These are phyloP conservation scores for Gyps fulvus DNA, from an alignment of 2,113 vertebrate species.

Conservation along the genomic window DNA sequence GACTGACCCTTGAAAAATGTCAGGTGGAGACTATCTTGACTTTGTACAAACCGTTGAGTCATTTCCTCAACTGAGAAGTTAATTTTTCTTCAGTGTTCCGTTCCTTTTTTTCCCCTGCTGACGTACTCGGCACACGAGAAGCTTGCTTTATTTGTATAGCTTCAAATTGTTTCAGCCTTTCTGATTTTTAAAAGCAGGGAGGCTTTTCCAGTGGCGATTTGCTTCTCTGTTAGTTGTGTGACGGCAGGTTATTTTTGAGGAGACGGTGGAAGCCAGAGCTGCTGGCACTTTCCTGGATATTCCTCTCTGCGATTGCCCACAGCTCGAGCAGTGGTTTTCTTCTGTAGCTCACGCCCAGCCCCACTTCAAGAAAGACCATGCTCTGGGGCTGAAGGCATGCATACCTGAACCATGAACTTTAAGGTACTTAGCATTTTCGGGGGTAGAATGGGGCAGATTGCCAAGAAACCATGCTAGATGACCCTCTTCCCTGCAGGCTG, in stretches of 20 bases:
- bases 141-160: not conserved
- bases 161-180: not conserved
- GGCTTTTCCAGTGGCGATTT: not conserved
- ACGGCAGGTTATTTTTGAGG: not conserved
- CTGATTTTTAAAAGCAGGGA: not conserved
- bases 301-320: not conserved
- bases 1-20: not conserved
- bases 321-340: not conserved
- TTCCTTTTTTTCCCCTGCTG: not conserved
- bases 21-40: not conserved
- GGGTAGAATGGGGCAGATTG: not conserved
- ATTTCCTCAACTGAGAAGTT: not conserved
- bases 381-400: not conserved
- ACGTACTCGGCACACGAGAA: not conserved
- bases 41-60: not conserved
- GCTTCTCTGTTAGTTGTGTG: not conserved
- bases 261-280: not conserved
- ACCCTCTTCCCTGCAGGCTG: not conserved
- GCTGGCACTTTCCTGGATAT: not conserved
- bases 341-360: not conserved
- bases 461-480: not conserved
- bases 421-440: not conserved
- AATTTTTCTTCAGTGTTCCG: not conserved
- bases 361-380: not conserved
- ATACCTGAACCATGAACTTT: not conserved